These are phyloP conservation scores for Celastrina argiolus DNA, from an alignment of 2,888 invertebrate species.

Conservation along the genomic window DNA sequence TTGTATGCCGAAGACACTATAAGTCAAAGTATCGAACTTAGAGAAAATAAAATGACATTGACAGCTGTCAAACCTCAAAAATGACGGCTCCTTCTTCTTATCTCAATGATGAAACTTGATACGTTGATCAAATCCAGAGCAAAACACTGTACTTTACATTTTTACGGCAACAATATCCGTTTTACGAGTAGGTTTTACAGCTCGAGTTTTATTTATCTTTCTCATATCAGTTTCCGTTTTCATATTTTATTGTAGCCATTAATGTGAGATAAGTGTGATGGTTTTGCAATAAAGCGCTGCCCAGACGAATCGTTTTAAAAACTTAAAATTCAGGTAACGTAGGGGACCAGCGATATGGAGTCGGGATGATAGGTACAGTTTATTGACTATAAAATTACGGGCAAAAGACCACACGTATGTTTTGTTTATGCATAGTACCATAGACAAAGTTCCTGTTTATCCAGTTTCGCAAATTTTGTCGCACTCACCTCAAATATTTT, in stretches of 20 bases:
- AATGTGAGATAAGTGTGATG: conserved; percentile 19
- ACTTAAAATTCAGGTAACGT: conserved; percentile 11
- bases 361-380: neutral
- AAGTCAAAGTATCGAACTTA: too few species aligned
- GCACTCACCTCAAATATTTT: too few species aligned
- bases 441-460: too few species aligned
- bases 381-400: conserved; percentile 2
- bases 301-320: conserved; percentile 15
- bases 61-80: too few species aligned
- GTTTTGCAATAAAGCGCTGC: conserved; percentile 6
- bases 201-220: conserved; percentile 26
- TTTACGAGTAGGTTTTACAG: conserved; percentile 29
- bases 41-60: too few species aligned
- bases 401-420: neutral
- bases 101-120: neutral
- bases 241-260: conserved; percentile 26
- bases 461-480: too few species aligned
- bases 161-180: conserved; percentile 15
- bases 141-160: conserved; percentile 11
- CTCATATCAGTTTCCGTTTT: conserved; percentile 27
- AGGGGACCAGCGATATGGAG: neutral
- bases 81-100: too few species aligned
- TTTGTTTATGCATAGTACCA: too few species aligned
- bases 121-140: neutral
- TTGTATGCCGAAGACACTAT: too few species aligned